Percentiles rank a stretch among this genome's conserved stretches.
These are phyloP conservation scores for Chloroclystis v-ata DNA, from an alignment of 2,888 invertebrate species.

Conservation along the genomic window DNA sequence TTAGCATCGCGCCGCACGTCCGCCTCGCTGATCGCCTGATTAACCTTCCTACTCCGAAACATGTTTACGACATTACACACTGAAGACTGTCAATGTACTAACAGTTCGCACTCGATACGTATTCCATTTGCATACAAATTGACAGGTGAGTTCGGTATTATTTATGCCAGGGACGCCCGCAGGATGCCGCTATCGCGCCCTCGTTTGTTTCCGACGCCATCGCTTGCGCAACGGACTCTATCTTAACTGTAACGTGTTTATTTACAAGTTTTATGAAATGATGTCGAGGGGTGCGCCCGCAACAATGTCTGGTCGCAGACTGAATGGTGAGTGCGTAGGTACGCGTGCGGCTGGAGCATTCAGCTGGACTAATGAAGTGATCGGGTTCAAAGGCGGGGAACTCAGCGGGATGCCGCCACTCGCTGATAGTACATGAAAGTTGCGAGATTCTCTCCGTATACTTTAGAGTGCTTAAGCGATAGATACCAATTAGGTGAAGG, in stretches of 20 bases:
- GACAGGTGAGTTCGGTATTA: slow-evolving; percentile 62
- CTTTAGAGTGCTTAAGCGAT: slow-evolving; percentile 10
- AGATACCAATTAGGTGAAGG: slow-evolving; percentile 10
- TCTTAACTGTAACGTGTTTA: slow-evolving; percentile 34
- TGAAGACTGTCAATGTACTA: slow-evolving; percentile 49
- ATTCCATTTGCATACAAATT: slow-evolving; percentile 68
- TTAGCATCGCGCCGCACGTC: slow-evolving; percentile 76
- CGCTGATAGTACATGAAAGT: slow-evolving; percentile 40
- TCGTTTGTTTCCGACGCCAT: slow-evolving; percentile 62
- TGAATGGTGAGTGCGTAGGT: slow-evolving; percentile 57
- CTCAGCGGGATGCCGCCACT: slow-evolving; percentile 60
- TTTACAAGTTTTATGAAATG: slow-evolving; percentile 40
- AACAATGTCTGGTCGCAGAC: slow-evolving; percentile 61
- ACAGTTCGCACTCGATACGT: slow-evolving; percentile 51
- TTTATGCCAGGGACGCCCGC: slow-evolving; percentile 75
- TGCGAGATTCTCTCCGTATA: slow-evolving; percentile 14
- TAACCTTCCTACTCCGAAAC: slow-evolving; percentile 59
- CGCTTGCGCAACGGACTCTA: slow-evolving; percentile 56
- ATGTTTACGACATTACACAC: slow-evolving; percentile 50
- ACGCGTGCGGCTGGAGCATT: slow-evolving; percentile 58
- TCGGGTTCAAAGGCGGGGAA: slow-evolving; percentile 69
- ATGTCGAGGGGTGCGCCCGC: slow-evolving; percentile 56
- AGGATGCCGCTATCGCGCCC: slow-evolving; percentile 68
- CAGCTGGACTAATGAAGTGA: slow-evolving; percentile 71
- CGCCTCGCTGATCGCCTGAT: slow-evolving; percentile 66